Evolutionary conservation across 2,797 vertebrate genomes (phyloP).

Genomic region (Simalia tracyae): DNA sequence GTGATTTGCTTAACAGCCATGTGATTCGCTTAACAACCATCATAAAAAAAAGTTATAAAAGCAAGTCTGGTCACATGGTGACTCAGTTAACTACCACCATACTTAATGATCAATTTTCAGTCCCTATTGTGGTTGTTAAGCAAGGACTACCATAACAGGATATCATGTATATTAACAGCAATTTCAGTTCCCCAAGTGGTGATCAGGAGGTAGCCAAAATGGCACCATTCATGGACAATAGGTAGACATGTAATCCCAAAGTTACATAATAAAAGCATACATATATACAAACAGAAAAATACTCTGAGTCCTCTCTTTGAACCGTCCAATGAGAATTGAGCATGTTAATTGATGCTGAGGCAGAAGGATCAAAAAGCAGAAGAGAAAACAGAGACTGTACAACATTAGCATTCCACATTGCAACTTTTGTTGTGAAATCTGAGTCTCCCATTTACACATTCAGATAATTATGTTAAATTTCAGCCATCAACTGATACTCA

Average conservation of each 20-base stretch:
- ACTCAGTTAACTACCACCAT: too few species aligned
- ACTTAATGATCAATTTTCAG: too few species aligned
- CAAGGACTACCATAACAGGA: too few species aligned
- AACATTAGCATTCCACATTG: neutral
- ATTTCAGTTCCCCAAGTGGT: neutral
- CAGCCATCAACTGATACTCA: neutral
- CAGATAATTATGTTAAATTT: neutral
- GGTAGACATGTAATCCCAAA: neutral
- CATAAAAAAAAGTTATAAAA: too few species aligned
- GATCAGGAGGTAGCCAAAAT: neutral
- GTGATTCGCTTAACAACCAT: too few species aligned
- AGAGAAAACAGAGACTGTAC: neutral
- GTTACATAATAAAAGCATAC: neutral
- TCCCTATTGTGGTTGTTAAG: too few species aligned
- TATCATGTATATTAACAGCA: neutral
- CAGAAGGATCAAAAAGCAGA: neutral
- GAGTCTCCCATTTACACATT: neutral
- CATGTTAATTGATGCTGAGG: neutral
- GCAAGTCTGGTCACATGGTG: too few species aligned
- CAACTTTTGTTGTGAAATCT: neutral
- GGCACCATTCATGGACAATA: neutral
- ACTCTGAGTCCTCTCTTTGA: neutral
- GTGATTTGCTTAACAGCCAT: too few species aligned
- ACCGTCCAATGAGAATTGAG: neutral
- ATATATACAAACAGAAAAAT: neutral